Base-by-base conservation (phyloP, 2,888 invertebrate species). In the Harpagoxenus sublaevis region DNA sequence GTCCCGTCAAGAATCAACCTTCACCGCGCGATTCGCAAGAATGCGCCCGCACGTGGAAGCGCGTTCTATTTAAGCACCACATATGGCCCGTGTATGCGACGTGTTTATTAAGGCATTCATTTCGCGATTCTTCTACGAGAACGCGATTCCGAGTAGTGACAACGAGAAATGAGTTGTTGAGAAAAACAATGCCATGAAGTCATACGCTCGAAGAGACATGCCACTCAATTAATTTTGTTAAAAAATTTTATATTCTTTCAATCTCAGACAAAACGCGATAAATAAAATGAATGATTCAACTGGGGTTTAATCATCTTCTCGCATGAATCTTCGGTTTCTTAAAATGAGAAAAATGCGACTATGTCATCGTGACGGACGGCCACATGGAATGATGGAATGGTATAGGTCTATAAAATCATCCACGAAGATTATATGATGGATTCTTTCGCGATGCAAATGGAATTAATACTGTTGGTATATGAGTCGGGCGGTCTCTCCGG, bases 1-100 rank as follows among this genome's bases (percentile, higher is more conserved):
- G 83, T 87, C 71, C 35, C 75, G 45, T 77, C 87, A 88, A 85
- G 87, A 70, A 85, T 87, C 70, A 79, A 75, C 55, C 83, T 75
- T 62, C 62, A 62, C 42, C 65, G 62, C 42, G 66, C 70, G 79
- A 66, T 71, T 89, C 45, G 82, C 78, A 82, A 81, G 87, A 84
- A 88, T 77, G 85, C 39, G 39, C 65, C 73, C 84, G 85, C 88
- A 85, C 84, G 87, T 89, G 88, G 83, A 89, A 85, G 87, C 77
- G 85, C 88, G 84, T 89, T 75, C 83, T 83, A 82, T 71, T 88
- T 84, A 84, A 86, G 82, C 39, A 62, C 12, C 68, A 48, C 73
- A 84, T 77, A 23, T 23, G 23, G 83, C 75, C 57, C 6, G 84
- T 83, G 77, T 87, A 81, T 81, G 87, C 82, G 87, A 89, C 85